A percentile compares a stretch with the other conserved stretches of the same genome.
Evolutionary conservation across 2,888 invertebrate genomes (phyloP).

Genomic region (Sarcophaga carnaria): DNA sequence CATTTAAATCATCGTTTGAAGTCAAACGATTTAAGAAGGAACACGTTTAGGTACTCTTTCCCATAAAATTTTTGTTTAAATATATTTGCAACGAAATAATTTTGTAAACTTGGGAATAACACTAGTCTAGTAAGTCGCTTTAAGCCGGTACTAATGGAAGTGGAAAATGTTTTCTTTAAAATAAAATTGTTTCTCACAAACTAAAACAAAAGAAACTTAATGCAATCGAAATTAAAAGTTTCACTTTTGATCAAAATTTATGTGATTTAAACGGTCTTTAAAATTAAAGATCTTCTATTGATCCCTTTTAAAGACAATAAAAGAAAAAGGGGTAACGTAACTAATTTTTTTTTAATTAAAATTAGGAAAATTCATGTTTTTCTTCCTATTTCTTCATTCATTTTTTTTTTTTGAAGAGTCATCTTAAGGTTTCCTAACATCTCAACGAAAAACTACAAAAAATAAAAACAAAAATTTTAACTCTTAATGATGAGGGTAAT

Average conservation of each 20-base stretch:
- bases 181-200: background rate
- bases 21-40: too few relatives aligned
- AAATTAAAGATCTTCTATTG: background rate
- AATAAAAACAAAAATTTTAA: conserved; percentile 26
- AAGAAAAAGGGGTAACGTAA: conserved; percentile 59
- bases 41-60: too few relatives aligned
- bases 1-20: too few relatives aligned
- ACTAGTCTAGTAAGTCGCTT: too few relatives aligned
- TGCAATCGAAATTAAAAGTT: background rate
- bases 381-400: background rate
- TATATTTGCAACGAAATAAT: too few relatives aligned
- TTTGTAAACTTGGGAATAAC: too few relatives aligned
- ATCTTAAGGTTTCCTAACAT: background rate
- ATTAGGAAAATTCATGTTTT: background rate
- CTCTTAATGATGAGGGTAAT: conserved; percentile 64
- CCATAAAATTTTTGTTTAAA: too few relatives aligned
- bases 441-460: background rate
- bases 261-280: background rate
- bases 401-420: background rate
- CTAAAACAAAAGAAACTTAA: background rate
- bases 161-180: too few relatives aligned
- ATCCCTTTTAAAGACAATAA: conserved; percentile 38
- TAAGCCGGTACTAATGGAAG: too few relatives aligned
- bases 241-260: background rate
- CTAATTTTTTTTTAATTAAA: conserved; percentile 56